Percentiles rank a stretch among this genome's conserved stretches.
These are phyloP conservation scores for Grammomys surdaster DNA, from an alignment of 2,113 vertebrate species.

Conservation along the genomic window DNA sequence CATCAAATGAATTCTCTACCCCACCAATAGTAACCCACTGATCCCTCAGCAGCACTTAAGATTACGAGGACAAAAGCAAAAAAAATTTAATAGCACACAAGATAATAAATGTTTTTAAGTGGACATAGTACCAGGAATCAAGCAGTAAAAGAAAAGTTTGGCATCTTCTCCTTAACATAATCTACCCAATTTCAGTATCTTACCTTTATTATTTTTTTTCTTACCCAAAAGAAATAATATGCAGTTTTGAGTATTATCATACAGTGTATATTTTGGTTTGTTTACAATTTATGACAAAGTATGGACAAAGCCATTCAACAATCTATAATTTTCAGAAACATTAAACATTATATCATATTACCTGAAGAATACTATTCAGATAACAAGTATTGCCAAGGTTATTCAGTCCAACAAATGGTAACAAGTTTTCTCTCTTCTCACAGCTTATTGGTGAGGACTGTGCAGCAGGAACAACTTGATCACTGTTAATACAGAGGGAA, in stretches of 20 bases:
- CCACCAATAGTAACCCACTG: not conserved
- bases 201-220: constrained; percentile 20
- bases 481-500: constrained; percentile 81
- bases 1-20: not conserved
- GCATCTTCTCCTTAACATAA: constrained; percentile 38
- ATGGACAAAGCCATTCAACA: constrained; percentile 3
- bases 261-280: constrained; percentile 3
- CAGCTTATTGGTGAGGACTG: constrained; percentile 88
- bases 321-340: constrained; percentile 46
- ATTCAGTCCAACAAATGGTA: constrained; percentile 97
- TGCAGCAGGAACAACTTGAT: constrained; percentile 92
- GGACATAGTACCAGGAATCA: not conserved
- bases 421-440: constrained; percentile 91
- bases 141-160: not conserved
- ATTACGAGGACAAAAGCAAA: not conserved
- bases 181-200: constrained; percentile 24
- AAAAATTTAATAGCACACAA: not conserved
- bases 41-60: not conserved
- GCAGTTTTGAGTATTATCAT: constrained; percentile 44
- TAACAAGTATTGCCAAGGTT: constrained; percentile 99
- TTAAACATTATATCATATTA: constrained; percentile 79
- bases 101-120: not conserved
- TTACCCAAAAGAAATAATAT: not conserved
- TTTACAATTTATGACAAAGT: constrained; percentile 32
- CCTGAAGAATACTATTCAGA: constrained; percentile 98